Percentiles rank a stretch among this genome's conserved stretches.
Conservation (phyloP, 2,888 invertebrate species). For the Oscheius onirici region DNA sequence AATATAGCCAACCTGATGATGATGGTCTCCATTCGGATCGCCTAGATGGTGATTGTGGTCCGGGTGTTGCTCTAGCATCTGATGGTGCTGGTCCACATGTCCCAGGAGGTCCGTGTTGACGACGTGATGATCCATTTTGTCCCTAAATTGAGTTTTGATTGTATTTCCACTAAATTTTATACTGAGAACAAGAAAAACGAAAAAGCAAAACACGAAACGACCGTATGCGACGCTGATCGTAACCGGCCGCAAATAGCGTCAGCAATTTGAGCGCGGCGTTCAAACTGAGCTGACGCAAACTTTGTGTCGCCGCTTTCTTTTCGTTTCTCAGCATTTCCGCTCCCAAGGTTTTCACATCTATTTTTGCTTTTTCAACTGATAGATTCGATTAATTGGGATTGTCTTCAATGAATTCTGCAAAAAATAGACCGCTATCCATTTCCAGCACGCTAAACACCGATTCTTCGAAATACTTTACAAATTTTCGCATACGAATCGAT, state of each 20-base stretch:
- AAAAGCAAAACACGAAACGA: neutral
- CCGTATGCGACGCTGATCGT: neutral
- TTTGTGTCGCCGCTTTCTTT: neutral
- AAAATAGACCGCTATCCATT: too few species aligned
- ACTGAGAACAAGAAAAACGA: too few species aligned
- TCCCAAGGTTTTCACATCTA: neutral
- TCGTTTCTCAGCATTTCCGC: neutral
- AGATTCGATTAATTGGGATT: too few species aligned
- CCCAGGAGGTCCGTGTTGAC: constrained; percentile 14
- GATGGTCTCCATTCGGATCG: constrained; percentile 18
- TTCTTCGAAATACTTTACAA: too few species aligned
- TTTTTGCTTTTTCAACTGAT: too few species aligned
- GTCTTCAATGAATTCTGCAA: too few species aligned
- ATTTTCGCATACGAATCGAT: too few species aligned
- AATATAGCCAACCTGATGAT: constrained; percentile 15
- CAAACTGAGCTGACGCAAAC: neutral
- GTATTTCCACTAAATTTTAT: neutral
- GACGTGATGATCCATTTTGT: constrained; percentile 24
- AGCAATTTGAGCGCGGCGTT: neutral
- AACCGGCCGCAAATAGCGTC: neutral
- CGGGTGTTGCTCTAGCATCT: constrained; percentile 10
- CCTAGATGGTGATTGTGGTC: neutral
- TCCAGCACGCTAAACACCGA: too few species aligned
- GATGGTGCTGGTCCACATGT: constrained; percentile 14
- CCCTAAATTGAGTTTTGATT: too few species aligned